Base-by-base conservation (phyloP, 2,797 vertebrate genomes). In the Scleropages formosus region DNA sequence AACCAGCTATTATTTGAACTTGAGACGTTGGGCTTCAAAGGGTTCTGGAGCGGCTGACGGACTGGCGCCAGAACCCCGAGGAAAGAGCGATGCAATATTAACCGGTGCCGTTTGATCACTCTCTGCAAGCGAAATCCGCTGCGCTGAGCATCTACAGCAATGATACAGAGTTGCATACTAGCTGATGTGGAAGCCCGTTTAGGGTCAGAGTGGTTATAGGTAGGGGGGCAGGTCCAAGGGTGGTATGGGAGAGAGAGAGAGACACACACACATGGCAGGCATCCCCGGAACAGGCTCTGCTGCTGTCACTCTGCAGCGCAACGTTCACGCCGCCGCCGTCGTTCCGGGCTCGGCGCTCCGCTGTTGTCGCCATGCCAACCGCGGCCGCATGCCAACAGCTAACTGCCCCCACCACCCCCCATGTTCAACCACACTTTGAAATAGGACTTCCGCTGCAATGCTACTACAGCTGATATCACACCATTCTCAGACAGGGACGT, bases 401-500 rank as follows among this genome's bases (percentile, higher is more conserved):
- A 78, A 85, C 85, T 87, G 86, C 79, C 75, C 77, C 68, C 76
- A 68, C 44, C 22, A 78, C 76, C 71, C 66, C 53, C 68, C 66
- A 49, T 56, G 15, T 56, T 60, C 80, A 26, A 63, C 59, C 31
- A 16, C 44, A 20, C 20, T 56, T 72, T 47, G 58, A 72, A 46
- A 65, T 27, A 72, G n/a, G 56, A 58, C 65, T 70, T 62, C 66
- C 39, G 66, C 56, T 49, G 56, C 58, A 10, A 59, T 71, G 77
- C 26, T 20, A 75, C 16, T 63, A 77, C 20, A 8, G 77, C 59
- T 74, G 12, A 74, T 82, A 77, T 84, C 72, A 80, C 68, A 74
- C 79, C 86, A 85, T 90, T 89, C 86, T 87, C 87, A 90, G 86
- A 89, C 88, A 31, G 65, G 79, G 70, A 59, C 65, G 62, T 90